Percentiles rank a stretch among this genome's conserved stretches.
phyloP scores from a whole-genome alignment of 37 sponge, comb jelly and placozoan species.

The Halichondria panicea region DNA sequence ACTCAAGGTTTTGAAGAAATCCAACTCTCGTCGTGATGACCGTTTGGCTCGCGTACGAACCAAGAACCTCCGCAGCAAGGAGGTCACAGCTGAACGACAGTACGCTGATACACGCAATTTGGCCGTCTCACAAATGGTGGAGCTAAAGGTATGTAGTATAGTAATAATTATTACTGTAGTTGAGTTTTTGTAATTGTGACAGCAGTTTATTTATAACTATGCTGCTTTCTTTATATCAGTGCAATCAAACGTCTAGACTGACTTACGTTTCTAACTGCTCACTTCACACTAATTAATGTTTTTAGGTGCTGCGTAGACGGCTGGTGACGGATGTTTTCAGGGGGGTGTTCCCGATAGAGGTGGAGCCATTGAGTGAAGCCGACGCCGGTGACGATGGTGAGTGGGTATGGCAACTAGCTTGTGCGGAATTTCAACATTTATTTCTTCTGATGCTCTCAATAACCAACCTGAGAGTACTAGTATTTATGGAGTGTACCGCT shows the following conservation, averaged over 20 bases:
- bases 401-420: too few species aligned
- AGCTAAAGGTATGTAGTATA: background rate
- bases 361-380: slow-evolving; percentile 41
- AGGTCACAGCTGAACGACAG: background rate
- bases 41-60: slow-evolving; percentile 20
- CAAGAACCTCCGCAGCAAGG: slow-evolving; percentile 34
- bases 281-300: background rate
- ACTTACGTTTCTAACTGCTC: too few species aligned
- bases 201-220: too few species aligned
- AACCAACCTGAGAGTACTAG: too few species aligned
- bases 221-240: too few species aligned
- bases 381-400: slow-evolving; percentile 51
- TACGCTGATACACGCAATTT: background rate
- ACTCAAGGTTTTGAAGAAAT: slow-evolving; percentile 5
- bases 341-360: slow-evolving; percentile 50
- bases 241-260: too few species aligned
- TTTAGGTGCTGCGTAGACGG: background rate
- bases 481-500: too few species aligned
- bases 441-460: too few species aligned
- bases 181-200: too few species aligned
- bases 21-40: slow-evolving; percentile 21
- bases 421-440: too few species aligned
- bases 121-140: background rate
- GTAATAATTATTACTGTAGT: too few species aligned
- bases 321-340: slow-evolving; percentile 6